Evolutionary conservation across 2,888 invertebrate genomes (phyloP).

Genomic region (Therioaphis trifolii): DNA sequence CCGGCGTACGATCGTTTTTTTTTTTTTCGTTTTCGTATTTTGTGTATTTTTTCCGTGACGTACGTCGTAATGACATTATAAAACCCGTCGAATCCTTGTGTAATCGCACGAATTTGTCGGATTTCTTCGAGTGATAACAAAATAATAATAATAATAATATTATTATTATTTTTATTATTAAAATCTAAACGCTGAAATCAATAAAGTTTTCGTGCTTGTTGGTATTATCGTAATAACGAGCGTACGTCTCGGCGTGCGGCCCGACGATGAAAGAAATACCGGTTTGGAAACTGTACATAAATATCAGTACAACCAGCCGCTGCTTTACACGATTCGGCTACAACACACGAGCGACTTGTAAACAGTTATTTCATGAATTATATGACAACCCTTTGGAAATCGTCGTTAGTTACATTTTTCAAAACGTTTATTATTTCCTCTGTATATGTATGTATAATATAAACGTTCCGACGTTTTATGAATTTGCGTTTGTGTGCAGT

Average conservation of each 20-base stretch:
- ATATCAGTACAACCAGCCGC: constrained; percentile 37
- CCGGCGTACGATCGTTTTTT: too few species aligned
- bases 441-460: too few species aligned
- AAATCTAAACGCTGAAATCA: constrained; percentile 31
- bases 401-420: not conserved
- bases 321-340: not conserved
- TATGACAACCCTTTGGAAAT: constrained; percentile 18
- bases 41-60: too few species aligned
- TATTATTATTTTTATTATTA: too few species aligned
- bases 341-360: not conserved
- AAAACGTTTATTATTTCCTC: not conserved
- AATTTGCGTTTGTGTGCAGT: too few species aligned
- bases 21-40: too few species aligned
- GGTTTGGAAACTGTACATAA: constrained; percentile 46
- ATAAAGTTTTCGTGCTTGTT: constrained; percentile 13
- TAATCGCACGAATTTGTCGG: too few species aligned
- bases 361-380: constrained; percentile 29
- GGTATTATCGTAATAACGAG: constrained; percentile 24
- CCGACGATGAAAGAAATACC: constrained; percentile 47
- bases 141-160: constrained; percentile 5
- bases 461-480: too few species aligned
- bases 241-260: constrained; percentile 14
- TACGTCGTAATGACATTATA: too few species aligned
- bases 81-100: too few species aligned
- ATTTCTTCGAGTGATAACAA: not conserved